Evolutionary conservation across 2,113 vertebrate species (phyloP), one percentile per base, ranked within the genome.

Genomic region (Eonycteris spelaea): DNA sequence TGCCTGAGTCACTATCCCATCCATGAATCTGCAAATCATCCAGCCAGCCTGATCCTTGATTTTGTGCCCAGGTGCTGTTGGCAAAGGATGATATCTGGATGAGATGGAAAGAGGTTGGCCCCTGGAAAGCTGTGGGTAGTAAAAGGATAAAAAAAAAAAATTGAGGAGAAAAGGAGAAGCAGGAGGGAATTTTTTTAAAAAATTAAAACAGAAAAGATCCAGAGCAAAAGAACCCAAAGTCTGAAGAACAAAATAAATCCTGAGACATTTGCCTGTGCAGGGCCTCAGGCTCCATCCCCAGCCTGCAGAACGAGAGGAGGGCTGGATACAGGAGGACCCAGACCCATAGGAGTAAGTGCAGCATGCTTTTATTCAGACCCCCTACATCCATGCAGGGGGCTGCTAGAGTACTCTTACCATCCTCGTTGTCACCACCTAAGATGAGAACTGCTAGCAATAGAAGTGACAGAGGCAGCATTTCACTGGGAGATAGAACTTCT

Each of bases 21-120:
- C 59, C 48, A 6, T 86, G 84, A 53, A 86, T 95, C 94, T 97
- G 78, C 61, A 95, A 0, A 14, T 96, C 95, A 11, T 10, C 85
- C 89, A 97, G 2, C 94, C 97, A 97, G 45, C 91, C 91, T n/a
- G 94, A 96, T 30, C 7, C 85, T 63, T n/a, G 28, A 57, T 26
- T 90, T 51, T 86, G 35, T 22, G n/a, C 24, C 73, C 45, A 92
- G 38, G 59, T 90, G 61, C 61, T 82, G 2, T 92, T 94, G 79
- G 6, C 24, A 74, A 92, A 94, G 19, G 78, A 51, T 0, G 79
- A 77, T 53, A 59, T 96, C 35, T 94, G 94, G 7, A 65, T 85
- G 73, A 63, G 0, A 30, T 51, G 87, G 65, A 26, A 96, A 9
- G 73, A n/a, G 10, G 14, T 48, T 0, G 59, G 67, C 2, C 35